These are phyloP conservation scores for Trididemnum miniatum DNA, from an alignment of 23 tunicate species.

Conservation along the genomic window DNA sequence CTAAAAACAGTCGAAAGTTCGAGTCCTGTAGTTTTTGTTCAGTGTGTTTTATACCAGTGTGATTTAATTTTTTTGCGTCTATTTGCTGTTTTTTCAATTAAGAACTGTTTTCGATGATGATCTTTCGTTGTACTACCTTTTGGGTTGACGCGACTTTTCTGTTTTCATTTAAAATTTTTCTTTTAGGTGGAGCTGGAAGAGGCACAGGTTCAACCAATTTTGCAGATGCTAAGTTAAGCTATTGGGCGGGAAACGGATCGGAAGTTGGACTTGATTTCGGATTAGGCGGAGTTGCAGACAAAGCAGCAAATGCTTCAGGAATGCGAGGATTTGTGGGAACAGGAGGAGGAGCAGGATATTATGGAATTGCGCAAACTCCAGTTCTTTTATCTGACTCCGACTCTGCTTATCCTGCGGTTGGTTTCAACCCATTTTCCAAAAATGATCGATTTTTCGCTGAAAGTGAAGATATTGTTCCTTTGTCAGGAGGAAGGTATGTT, in stretches of 20 bases:
- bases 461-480: slow-evolving; percentile 22
- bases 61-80: too few species aligned
- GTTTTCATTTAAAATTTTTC: not conserved
- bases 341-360: slow-evolving; percentile 90
- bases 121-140: too few species aligned
- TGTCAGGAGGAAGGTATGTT: slow-evolving; percentile 76
- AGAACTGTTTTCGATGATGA: too few species aligned
- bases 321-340: slow-evolving; percentile 69
- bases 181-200: slow-evolving; percentile 65
- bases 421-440: slow-evolving; percentile 45
- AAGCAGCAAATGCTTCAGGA: slow-evolving; percentile 29
- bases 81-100: too few species aligned
- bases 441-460: slow-evolving; percentile 8
- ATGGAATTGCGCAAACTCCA: slow-evolving; percentile 56
- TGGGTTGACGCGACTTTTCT: too few species aligned
- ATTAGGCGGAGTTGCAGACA: slow-evolving; percentile 61
- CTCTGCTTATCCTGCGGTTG: slow-evolving; percentile 50
- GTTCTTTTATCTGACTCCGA: slow-evolving; percentile 18
- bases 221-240: slow-evolving; percentile 20
- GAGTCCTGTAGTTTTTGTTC: too few species aligned
- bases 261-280: slow-evolving; percentile 59
- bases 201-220: slow-evolving; percentile 6
- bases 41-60: too few species aligned
- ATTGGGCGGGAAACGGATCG: slow-evolving; percentile 76
- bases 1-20: too few species aligned